A percentile compares a stretch with the other conserved stretches of the same genome.
Conservation (phyloP, 2,797 vertebrate species). For the Heterohyrax brucei region DNA sequence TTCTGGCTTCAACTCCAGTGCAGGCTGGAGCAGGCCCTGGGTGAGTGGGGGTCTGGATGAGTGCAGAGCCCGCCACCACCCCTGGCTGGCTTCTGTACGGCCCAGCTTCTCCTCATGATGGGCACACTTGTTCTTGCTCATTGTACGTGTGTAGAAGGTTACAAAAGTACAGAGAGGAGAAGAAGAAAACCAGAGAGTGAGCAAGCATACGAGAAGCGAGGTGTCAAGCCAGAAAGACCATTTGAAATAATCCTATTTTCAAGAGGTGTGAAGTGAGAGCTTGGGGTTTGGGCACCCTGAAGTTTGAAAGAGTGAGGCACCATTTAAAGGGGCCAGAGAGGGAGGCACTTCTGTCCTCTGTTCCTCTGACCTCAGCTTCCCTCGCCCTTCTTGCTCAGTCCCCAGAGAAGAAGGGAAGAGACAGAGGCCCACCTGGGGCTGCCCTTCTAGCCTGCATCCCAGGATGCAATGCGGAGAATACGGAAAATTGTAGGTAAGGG, state of each 20-base stretch:
- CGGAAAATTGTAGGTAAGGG: not conserved
- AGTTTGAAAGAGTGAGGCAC: not conserved
- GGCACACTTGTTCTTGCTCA: not conserved
- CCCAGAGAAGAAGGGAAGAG: not conserved
- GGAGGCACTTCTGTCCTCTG: rapidly evolving
- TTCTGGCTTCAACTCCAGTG: not conserved
- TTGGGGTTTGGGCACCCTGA: rapidly evolving
- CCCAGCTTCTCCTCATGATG: not conserved
- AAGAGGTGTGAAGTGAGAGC: rapidly evolving
- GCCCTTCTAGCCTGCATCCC: not conserved
- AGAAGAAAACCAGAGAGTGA: not conserved
- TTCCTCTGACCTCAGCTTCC: not conserved
- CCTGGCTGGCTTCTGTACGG: not conserved
- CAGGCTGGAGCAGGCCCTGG: not conserved
- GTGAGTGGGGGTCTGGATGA: not conserved
- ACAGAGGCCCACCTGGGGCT: not conserved
- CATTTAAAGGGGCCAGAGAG: no score
- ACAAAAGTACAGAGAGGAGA: not conserved
- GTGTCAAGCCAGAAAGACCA: not conserved
- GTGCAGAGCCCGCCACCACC: not conserved
- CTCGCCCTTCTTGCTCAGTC: not conserved
- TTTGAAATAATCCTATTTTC: no score
- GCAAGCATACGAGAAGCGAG: not conserved
- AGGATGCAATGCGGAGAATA: not conserved
- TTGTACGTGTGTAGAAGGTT: not conserved